These are phyloP conservation scores for Porites rus DNA, from an alignment of 92 coral and sea anemone genomes.

Conservation along the genomic window DNA sequence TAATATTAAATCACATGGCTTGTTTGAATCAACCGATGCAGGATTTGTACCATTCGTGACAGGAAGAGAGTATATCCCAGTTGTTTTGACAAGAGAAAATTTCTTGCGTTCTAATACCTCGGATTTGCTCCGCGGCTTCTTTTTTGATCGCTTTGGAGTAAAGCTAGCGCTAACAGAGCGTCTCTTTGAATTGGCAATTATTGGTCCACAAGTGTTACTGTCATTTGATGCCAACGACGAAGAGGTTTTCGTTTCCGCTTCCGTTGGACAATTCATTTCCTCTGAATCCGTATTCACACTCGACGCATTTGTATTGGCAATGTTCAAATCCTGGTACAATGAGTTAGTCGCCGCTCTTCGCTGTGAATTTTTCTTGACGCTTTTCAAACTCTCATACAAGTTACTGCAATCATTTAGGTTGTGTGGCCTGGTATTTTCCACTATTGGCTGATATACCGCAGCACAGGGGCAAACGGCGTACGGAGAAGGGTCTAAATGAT, in stretches of 20 bases:
- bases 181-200: neutral
- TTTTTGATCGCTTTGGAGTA: neutral
- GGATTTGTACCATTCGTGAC: neutral
- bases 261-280: neutral
- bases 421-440: slow-evolving; percentile 37
- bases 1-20: neutral
- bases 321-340: slow-evolving; percentile 14
- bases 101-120: neutral
- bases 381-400: slow-evolving; percentile 30
- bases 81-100: neutral
- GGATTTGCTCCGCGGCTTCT: neutral
- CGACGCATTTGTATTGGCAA: neutral
- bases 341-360: slow-evolving; percentile 1
- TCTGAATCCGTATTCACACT: neutral
- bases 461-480: neutral
- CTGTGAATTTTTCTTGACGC: slow-evolving; percentile 4
- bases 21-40: neutral
- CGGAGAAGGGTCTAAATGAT: neutral
- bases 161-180: neutral
- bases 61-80: neutral
- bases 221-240: neutral
- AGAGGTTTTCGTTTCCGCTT: neutral
- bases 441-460: slow-evolving; percentile 17
- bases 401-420: neutral
- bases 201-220: neutral